Evolutionary conservation across 2,797 vertebrate genomes (phyloP), one percentile per base, ranked within the genome.

Genomic region (Tachyglossus aculeatus): DNA sequence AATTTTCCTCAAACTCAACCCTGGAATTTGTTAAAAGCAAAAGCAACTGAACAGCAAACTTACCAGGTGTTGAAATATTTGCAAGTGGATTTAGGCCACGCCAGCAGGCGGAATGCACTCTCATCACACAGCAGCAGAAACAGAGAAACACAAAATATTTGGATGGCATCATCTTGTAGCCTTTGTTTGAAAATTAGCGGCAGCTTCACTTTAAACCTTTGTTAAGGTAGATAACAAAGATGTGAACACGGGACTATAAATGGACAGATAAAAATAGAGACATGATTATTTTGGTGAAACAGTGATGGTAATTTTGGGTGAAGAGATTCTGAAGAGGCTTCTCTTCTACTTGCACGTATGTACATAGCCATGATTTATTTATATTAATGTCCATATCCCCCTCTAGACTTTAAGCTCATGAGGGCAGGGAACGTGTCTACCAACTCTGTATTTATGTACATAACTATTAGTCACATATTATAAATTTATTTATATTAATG

Each of bases 61-160:
- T 81, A 88, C 86, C 84, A 82, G 65, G 25, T 36, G 70, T 47
- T 11, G 63, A 34, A 32, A 24, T 18, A 5, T 58, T 11, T 43
- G 21, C 12, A 52, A 53, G 13, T 27, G 71, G 59, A 61, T 45
- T 48, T 21, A 65, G 14, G 3, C 76, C 59, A 50, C 68, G 53
- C 77, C 75, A 71, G 36, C 56, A 53, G 25, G 80, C 68, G 67
- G 70, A 48, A 38, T 38, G 58, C 15, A 60, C 68, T 62, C 48
- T 5, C 0, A 29, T 0, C 2, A 88, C 51, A 53, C 77, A 78
- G 59, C 56, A 32, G 34, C 51, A 66, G 56, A 88, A 48, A 67
- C 57, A 81, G 73, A 81, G 47, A 45, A 84, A 40, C 12, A 1
- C 25, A 18, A 32, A 62, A 62, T 78, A 9, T 55, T 56, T 80